Evolutionary conservation across 2,113 vertebrate species (phyloP).

Genomic region (Ochotona curzoniae): DNA sequence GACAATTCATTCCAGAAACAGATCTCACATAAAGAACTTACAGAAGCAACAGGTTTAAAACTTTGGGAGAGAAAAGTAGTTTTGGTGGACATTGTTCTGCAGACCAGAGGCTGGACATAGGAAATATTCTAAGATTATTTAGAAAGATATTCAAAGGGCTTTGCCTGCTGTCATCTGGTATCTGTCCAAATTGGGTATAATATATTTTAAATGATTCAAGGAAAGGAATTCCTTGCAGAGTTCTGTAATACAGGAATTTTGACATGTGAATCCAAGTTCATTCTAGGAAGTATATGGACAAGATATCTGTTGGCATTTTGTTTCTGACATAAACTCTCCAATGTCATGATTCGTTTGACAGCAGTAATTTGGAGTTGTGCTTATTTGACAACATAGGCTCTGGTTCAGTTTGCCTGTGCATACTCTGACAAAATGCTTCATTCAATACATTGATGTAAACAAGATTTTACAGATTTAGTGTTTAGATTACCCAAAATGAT

Average conservation of each 20-base stretch:
- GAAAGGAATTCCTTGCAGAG: background rate
- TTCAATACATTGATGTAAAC: constrained; percentile 17
- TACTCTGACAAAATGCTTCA: constrained; percentile 13
- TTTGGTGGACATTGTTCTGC: background rate
- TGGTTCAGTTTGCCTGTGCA: constrained; percentile 37
- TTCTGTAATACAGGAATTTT: background rate
- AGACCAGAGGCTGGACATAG: background rate
- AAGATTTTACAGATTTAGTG: background rate
- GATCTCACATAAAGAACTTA: background rate
- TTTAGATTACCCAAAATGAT: constrained; percentile 44
- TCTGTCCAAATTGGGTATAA: background rate
- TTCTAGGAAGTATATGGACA: background rate
- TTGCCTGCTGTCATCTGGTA: background rate
- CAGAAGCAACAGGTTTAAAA: constrained; percentile 17
- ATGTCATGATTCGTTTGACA: background rate
- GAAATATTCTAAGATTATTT: background rate
- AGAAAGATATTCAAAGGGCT: constrained; percentile 3
- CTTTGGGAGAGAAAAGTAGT: background rate
- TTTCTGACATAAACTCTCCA: constrained; percentile 6
- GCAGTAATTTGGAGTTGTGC: constrained; percentile 57
- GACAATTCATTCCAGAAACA: constrained; percentile 50
- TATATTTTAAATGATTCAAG: constrained; percentile 1
- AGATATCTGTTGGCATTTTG: background rate
- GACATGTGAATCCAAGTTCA: background rate
- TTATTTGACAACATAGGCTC: constrained; percentile 8